Base-by-base conservation (phyloP, 2,797 vertebrate species). In the Triplophysa bombifrons region DNA sequence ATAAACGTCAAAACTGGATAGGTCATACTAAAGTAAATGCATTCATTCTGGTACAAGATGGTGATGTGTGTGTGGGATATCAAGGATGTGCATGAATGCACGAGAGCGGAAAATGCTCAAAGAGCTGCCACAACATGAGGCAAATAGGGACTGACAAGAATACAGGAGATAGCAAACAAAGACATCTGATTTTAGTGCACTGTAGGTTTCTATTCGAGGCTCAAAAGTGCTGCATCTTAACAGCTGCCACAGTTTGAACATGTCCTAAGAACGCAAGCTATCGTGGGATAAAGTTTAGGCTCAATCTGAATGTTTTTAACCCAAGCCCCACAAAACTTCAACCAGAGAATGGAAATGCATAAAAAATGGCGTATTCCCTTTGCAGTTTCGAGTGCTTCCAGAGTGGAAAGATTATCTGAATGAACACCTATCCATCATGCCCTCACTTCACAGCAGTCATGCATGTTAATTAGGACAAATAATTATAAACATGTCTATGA, bases 401-500 rank as follows among this genome's bases (percentile, higher is more conserved):
- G 68, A n/a, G 17, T 72, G 30, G 17, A 71, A 63, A 13, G 58
- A 71, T 78, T 55, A 65, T 55, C 46, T 38, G 16, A 64, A 34
- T 77, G 3, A 69, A 46, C 68, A 64, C 46, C 68, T 72, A 71
- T 22, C 68, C 68, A 65, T 64, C 20, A 44, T 64, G 76, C 58
- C 46, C 76, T 72, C 68, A 64, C 58, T 71, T 55, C 20, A 41
- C 11, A 14, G 41, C 0, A 20, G 30, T 20, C 72, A 73, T 34
- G 48, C 51, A 53, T 74, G 58, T 22, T 79, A 74, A 82, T 82
- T 82, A 71, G 44, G 55, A 69, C 22, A 51, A 61, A 61, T 65
- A 64, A 82, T 70, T 69, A 64, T 68, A 82, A 78, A 82, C 75
- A 78, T 82, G 69, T 12, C 70, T 11, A 63, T 78, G 67, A 34